Evolutionary conservation across 2,888 invertebrate species (phyloP).

Genomic region (Harpagoxenus sublaevis): DNA sequence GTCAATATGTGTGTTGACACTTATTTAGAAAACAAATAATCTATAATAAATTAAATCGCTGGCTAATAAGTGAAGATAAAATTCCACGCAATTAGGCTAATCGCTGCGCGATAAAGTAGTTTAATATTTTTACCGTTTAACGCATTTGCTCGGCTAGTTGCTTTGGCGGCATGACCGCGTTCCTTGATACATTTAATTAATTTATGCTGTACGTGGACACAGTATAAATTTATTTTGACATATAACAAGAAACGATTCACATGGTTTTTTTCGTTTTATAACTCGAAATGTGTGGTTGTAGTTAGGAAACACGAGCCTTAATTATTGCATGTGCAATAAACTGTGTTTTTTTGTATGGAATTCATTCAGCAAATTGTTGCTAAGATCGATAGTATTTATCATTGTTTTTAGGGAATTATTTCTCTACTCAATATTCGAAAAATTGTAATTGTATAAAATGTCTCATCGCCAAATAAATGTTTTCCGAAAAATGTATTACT

Average conservation of each 20-base stretch:
- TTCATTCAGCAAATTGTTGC: background rate
- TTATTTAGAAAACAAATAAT: background rate
- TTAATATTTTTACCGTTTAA: background rate
- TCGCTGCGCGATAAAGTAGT: background rate
- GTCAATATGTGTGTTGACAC: background rate
- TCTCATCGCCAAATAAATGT: slow-evolving; percentile 36
- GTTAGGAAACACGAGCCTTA: background rate
- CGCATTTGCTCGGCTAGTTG: background rate
- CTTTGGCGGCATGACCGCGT: background rate
- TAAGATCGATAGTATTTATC: background rate
- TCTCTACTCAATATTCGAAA: slow-evolving; percentile 10
- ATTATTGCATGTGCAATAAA: background rate
- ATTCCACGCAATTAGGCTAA: background rate
- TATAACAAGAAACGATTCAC: background rate
- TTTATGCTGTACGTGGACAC: background rate
- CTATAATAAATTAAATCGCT: background rate
- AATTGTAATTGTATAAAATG: background rate
- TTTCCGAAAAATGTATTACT: slow-evolving; percentile 16
- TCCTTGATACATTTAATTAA: background rate
- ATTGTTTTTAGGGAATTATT: background rate
- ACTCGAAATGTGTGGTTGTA: background rate
- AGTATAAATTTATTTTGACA: background rate
- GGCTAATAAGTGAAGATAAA: background rate
- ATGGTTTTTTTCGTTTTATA: background rate
- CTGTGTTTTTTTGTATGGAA: background rate